Percentiles rank a stretch among this genome's conserved stretches.
Conservation (phyloP, 2,888 invertebrate genomes). For the Cryptophagus acutangulus region DNA sequence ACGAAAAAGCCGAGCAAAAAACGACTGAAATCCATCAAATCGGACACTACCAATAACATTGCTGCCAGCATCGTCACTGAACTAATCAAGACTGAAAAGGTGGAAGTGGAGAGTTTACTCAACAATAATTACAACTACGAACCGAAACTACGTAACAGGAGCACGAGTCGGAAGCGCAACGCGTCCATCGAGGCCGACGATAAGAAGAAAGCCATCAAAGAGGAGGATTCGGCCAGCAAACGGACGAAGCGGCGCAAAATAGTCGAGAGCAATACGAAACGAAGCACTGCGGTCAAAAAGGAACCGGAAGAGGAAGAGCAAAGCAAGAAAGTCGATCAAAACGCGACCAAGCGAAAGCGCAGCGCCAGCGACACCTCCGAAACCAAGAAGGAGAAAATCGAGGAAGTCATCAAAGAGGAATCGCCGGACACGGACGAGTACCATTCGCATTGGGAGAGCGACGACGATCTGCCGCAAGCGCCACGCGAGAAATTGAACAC, state of each 20-base stretch:
- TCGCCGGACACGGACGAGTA: constrained; percentile 31
- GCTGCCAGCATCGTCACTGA: too few species aligned
- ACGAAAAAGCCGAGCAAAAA: too few species aligned
- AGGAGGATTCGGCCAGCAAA: constrained; percentile 6
- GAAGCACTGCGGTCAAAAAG: too few species aligned
- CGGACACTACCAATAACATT: too few species aligned
- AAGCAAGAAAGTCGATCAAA: too few species aligned
- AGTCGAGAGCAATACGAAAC: constrained; percentile 3
- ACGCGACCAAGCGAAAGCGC: constrained; percentile 13
- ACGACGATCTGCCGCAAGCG: constrained; percentile 22
- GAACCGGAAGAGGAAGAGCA: constrained; percentile 9
- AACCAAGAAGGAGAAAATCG: constrained; percentile 6
- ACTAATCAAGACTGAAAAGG: too few species aligned
- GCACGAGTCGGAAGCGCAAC: too few species aligned
- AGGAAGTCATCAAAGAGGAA: constrained; percentile 10
- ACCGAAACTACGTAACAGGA: too few species aligned
- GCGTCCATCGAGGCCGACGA: constrained; percentile 1
- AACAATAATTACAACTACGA: too few species aligned
- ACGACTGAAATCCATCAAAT: constrained; percentile 9
- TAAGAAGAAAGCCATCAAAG: constrained; percentile 9
- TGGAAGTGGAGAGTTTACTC: too few species aligned
- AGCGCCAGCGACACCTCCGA: constrained; percentile 1
- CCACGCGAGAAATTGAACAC: constrained; percentile 23
- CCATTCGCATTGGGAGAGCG: constrained; percentile 31
- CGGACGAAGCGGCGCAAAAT: constrained; percentile 6